Conservation (phyloP, 2,113 vertebrate genomes). For the Thymallus thymallus region DNA sequence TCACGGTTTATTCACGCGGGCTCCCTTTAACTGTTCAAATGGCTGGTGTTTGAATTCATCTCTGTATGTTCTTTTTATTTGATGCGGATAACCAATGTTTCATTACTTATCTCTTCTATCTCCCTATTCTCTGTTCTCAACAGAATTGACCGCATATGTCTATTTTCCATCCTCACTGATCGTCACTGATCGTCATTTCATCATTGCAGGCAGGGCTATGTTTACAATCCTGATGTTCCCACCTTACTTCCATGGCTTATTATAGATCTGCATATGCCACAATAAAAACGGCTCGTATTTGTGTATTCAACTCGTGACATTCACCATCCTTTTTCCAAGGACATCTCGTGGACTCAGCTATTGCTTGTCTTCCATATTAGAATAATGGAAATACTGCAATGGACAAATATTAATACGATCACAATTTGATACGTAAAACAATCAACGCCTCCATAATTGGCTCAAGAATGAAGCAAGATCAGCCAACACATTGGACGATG, state of each 20-base stretch:
- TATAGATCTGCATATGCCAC: slow-evolving; percentile 50
- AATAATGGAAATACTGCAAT: slow-evolving; percentile 53
- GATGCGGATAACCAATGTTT: not conserved
- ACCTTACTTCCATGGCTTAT: slow-evolving; percentile 53
- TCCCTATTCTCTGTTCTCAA: slow-evolving; percentile 4
- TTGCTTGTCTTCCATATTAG: not conserved
- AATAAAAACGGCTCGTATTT: slow-evolving; percentile 35
- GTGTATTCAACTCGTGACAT: slow-evolving; percentile 60
- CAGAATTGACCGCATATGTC: slow-evolving; percentile 58
- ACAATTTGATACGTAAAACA: slow-evolving; percentile 21
- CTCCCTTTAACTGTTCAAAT: not conserved
- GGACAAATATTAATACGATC: slow-evolving; percentile 23
- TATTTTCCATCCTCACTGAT: slow-evolving; percentile 6
- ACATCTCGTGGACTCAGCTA: slow-evolving; percentile 46
- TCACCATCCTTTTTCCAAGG: slow-evolving; percentile 66
- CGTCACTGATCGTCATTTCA: slow-evolving; percentile 6
- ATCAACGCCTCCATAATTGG: slow-evolving; percentile 33
- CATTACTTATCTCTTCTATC: too few relatives aligned
- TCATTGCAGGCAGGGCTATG: slow-evolving; percentile 41
- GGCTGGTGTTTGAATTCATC: not conserved
- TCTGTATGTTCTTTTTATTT: not conserved
- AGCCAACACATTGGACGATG: slow-evolving; percentile 44
- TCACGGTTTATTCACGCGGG: not conserved
- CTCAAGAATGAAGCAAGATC: slow-evolving; percentile 50
- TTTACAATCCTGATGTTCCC: slow-evolving; percentile 67